Conservation (phyloP, 2,888 invertebrate species). For the Agelastica alni region DNA sequence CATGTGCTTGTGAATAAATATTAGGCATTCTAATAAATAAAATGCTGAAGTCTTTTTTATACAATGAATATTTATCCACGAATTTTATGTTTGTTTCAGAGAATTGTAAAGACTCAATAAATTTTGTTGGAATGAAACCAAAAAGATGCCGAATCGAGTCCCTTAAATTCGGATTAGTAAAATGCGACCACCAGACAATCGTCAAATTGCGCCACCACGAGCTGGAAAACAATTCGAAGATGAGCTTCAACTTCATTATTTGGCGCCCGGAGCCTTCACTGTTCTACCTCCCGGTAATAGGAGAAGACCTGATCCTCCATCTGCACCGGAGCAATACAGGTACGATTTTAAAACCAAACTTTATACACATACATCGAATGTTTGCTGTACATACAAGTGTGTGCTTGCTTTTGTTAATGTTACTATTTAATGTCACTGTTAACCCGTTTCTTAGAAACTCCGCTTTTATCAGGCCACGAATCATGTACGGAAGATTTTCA, state of each 20-base stretch:
- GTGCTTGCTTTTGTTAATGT: too few species aligned
- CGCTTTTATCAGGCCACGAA: too few species aligned
- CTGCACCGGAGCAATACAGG: conserved; percentile 54
- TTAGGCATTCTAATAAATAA: too few species aligned
- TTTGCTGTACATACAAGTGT: too few species aligned
- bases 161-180: conserved; percentile 26
- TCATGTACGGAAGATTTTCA: too few species aligned
- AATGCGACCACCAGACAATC: conserved; percentile 51
- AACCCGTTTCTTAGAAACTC: too few species aligned
- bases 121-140: conserved; percentile 32
- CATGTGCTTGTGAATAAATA: too few species aligned
- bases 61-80: background rate
- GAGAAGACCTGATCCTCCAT: conserved; percentile 49
- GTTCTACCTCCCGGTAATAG: conserved; percentile 50
- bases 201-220: conserved; percentile 40
- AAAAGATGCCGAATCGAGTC: conserved; percentile 25
- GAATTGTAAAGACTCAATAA: background rate
- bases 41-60: too few species aligned
- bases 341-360: conserved; percentile 35
- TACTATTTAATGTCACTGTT: too few species aligned
- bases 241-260: conserved; percentile 50
- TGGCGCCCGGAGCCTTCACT: conserved; percentile 55
- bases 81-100: conserved; percentile 5
- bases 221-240: conserved; percentile 49
- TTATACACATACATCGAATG: too few species aligned